Evolutionary conservation across 2,113 vertebrate genomes (phyloP), one percentile per base, ranked within the genome.

Genomic region (Mus spicilegus): DNA sequence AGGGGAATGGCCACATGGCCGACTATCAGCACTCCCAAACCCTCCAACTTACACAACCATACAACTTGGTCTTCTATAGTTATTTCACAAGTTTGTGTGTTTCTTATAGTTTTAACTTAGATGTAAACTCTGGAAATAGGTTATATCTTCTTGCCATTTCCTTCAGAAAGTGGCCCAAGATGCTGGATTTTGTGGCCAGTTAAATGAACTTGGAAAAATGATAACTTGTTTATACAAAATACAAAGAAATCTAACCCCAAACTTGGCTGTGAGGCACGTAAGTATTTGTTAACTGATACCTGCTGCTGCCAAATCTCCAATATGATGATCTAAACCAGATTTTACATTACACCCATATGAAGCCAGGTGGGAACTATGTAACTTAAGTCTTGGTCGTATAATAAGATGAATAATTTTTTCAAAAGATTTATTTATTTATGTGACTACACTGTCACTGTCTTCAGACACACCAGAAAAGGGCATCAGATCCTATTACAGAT

Each of bases 41-140:
- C n/a, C 33, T 78, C 78, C 82, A 95, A 82, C 77, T 72, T 77
- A 67, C 36, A 42, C 24, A 26, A n/a, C 28, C 58, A 61, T 1
- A 87, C 28, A 70, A 76, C 6, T 56, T 90, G 67, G 42, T 54
- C 26, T 95, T 78, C 49, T 1, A 39, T 67, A 39, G 58, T 51
- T 82, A 94, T 76, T 88, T 85, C n/a, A 81, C 12, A 58, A 88
- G 30, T 95, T 49, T 90, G 12, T 94, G 19, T 67, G 22, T 77
- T 94, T 63, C 30, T 81, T 81, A 3, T 89, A 96, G 86, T 97
- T 94, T 61, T 19, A 96, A 87, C 17, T 87, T 89, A 89, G 36
- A 49, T 49, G 49, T 49, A 96, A 91, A 93, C 46, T 91, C 39
- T 96, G 26, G 80, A 93, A 95, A 96, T 46, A 61, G 30, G 22